Base-by-base conservation (phyloP, 2,797 vertebrate species). In the Sebastes variabilis region DNA sequence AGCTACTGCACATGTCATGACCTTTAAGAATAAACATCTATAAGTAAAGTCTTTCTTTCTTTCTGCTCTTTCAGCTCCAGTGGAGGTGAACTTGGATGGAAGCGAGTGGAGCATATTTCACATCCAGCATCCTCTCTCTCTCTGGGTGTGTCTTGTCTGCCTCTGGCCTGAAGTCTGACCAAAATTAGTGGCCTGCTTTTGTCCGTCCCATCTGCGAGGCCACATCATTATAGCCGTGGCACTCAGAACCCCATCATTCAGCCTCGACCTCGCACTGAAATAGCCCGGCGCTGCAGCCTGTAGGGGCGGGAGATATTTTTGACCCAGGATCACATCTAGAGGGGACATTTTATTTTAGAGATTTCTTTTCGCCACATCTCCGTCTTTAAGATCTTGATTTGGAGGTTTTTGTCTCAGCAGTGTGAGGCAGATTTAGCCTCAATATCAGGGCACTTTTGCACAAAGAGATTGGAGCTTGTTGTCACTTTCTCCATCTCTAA, bases 151-250 rank as follows among this genome's bases (percentile, higher is more conserved):
- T 88, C 95, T 61, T 36, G 79, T 88, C 88, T 93, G 87, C 83
- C n/a, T 86, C 80, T 90, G 90, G 87, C 89, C 79, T 30, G 7
- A 79, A 83, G 66, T 85, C 87, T 92, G 91, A 96, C 96, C 96
- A 96, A 94, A 96, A 96, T 95, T 92, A 94, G 80, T 93, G 94
- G 92, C 88, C 89, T 95, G 87, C 91, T 93, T 94, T 92, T 88
- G 94, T 94, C 89, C 89, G 13, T 91, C 84, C 82, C 85, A 56
- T 88, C 89, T 85, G 86, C 83, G 49, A 83, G 85, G 91, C 95
- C 95, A 93, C 93, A 95, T 95, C 93, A 95, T 95, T 95, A 96
- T 90, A 95, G 75, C 87, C 71, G 9, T 91, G 92, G 85, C 77
- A 36, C 75, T 77, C 56, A 3, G 25, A 91, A 94, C 81, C 92